Conservation (phyloP, 2,888 invertebrate genomes). For the Glyphotaelius pellucidus region DNA sequence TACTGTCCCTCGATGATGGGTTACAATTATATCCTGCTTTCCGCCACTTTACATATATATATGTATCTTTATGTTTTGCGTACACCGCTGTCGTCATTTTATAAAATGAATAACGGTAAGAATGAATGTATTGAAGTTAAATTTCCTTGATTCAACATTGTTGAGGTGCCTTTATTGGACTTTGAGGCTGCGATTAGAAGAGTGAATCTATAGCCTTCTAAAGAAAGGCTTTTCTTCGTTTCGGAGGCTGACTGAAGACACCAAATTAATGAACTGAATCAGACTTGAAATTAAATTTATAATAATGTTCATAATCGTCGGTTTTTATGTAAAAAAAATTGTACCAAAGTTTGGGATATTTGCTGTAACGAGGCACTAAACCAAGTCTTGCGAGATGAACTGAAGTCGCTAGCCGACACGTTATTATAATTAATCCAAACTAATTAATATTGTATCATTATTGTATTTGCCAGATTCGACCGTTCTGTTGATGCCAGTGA, state of each 20-base stretch:
- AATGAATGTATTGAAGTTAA: conserved; percentile 2
- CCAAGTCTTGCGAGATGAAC: not conserved
- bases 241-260: not conserved
- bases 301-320: not conserved
- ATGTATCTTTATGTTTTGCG: not conserved
- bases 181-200: not conserved
- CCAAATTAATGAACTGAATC: not conserved
- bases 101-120: not conserved
- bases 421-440: not conserved
- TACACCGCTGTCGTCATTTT: not conserved
- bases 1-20: not conserved
- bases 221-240: conserved; percentile 6
- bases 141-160: conserved; percentile 25
- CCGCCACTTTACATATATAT: not conserved
- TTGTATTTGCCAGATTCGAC: not conserved
- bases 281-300: conserved; percentile 2
- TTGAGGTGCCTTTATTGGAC: conserved; percentile 37
- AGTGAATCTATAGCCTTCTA: not conserved
- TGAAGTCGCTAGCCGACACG: not conserved
- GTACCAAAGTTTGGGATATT: not conserved
- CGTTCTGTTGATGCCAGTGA: not conserved
- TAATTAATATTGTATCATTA: not conserved
- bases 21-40: not conserved
- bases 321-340: not conserved
- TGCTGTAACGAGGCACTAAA: not conserved